Base-by-base conservation (phyloP, 2,113 vertebrate species). In the Microcebus lehilahytsara region DNA sequence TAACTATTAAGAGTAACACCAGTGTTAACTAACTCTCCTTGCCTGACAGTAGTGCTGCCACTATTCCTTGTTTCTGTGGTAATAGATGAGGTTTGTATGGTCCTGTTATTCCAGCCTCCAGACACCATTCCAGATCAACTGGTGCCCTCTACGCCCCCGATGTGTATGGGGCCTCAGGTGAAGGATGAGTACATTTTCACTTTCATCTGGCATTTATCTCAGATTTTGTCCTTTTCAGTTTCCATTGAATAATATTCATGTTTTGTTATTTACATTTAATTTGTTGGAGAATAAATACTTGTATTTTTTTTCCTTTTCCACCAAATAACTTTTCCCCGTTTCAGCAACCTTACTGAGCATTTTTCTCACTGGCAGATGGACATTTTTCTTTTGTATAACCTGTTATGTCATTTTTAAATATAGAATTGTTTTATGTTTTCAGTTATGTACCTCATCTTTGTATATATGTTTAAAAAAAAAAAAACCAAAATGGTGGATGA, bases 121-220 rank as follows among this genome's bases (percentile, higher is more conserved):
- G 99, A 98, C 99, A 99, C 98, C 99, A 99, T 98, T 99, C 99
- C 99, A 99, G 99, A 99, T 99, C 99, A 95, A 99, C 99, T 93
- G 99, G 99, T 99, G 99, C 99, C 96, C 99, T 99, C 98, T 99
- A 99, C 98, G 97, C 99, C 98, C 99, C 99, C 98, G 99, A 99
- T 96, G 99, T 98, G 98, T 99, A 99, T 98, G 99, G 99, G 99
- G 99, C 99, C 98, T 97, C 99, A 99, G 99, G 99, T 99, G 99
- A 99, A 99, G 99, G 99, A 99, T 99, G 99, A 99, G 98, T 99
- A 99, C 99, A 97, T 93, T 98, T 98, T 98, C 97, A 97, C 96
- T 98, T 34, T 98, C 97, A 97, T 98, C 98, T 98, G 92, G 96
- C 98, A 92, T 97, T 98, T 98, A 98, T 98, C 97, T 96, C 98